Percentiles rank a stretch among this genome's conserved stretches.
phyloP scores from a whole-genome alignment of 1,140 invertebrate genomes.

The Penaeus vannamei region DNA sequence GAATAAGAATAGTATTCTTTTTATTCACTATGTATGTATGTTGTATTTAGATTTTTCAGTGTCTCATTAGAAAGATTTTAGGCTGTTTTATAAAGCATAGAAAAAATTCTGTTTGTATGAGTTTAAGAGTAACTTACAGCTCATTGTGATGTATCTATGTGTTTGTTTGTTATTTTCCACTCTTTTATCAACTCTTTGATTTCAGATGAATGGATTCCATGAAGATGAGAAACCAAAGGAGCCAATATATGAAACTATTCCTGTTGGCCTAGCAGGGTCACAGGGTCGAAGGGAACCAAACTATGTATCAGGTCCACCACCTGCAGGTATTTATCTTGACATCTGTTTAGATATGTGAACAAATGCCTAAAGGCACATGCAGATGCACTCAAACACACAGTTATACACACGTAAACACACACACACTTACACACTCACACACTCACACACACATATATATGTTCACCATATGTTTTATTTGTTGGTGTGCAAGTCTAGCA shows the following conservation, averaged over 20 bases:
- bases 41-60: not conserved
- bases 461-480: no score
- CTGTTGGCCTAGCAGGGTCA: slow-evolving; percentile 75
- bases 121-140: not conserved
- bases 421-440: no score
- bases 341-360: not conserved
- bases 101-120: not conserved
- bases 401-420: no score
- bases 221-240: slow-evolving; percentile 73
- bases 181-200: not conserved
- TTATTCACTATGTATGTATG: not conserved
- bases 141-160: not conserved
- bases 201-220: slow-evolving; percentile 58
- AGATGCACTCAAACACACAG: no score
- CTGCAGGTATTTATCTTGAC: slow-evolving; percentile 42
- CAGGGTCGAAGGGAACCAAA: slow-evolving; percentile 70
- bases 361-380: no score
- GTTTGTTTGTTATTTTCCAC: not conserved
- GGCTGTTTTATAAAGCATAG: not conserved
- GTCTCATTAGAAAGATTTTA: not conserved
- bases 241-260: slow-evolving; percentile 88
- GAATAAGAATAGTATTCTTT: not conserved
- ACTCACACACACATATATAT: no score
- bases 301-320: slow-evolving; percentile 65
- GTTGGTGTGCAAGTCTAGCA: no score